Evolutionary conservation across 2,113 vertebrate species (phyloP), one percentile per base, ranked within the genome.

Genomic region (Atlantisia rogersi): DNA sequence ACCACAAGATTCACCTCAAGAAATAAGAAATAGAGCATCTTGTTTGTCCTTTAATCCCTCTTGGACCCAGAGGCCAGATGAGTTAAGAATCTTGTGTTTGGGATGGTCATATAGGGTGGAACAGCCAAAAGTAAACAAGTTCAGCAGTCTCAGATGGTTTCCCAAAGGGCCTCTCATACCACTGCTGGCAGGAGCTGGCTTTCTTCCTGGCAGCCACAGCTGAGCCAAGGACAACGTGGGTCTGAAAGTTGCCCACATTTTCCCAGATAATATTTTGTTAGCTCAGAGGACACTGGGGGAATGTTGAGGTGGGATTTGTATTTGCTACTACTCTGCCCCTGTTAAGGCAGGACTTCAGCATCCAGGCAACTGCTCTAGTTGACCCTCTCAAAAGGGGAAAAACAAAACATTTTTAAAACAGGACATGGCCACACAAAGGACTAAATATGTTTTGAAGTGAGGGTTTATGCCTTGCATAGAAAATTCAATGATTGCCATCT

Each of bases 231-330:
- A 79, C 67, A 85, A 37, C 79, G 35, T 29, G 13, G 39, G 60
- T 86, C 53, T 86, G 73, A 91, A 96, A 46, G 46, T 28, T 96
- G 90, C 76, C 80, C 62, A 44, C 68, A 39, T 92, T 93, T 95
- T 90, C 40, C 69, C 22, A 5, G 58, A 56, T 64, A 84, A 68
- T 75, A 68, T 78, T 94, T 92, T 68, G 31, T 55, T 58, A 79
- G 69, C 44, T 53, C 76, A 79, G 55, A 82, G 50, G 22, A 84
- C 15, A 19, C 31, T 79, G 25, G 1, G 9, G 26, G 29, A 46
- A 59, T 77, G 79, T 60, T 39, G 70, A 89, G 77, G 37, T 65
- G 46, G 56, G 42, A 69, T 91, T 68, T 86, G 58, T 75, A 59
- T 76, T 84, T 94, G 31, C 40, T 32, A 9, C 42, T 76, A 40